Evolutionary conservation across 2,888 invertebrate genomes (phyloP).

Genomic region (Atrina japonica): DNA sequence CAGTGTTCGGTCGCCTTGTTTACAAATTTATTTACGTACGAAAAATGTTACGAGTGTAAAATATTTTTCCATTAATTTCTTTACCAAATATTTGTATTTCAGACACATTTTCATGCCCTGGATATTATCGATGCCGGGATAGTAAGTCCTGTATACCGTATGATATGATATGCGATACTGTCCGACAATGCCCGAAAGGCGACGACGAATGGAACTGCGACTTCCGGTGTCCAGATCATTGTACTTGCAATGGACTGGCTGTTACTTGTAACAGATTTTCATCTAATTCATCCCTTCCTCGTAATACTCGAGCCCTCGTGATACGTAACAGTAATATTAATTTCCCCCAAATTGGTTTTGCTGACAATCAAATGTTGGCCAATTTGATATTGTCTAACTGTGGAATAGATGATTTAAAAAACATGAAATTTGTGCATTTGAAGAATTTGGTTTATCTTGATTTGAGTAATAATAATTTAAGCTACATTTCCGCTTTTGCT

Average conservation of each 20-base stretch:
- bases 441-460: constrained; percentile 30
- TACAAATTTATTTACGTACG: too few relatives aligned
- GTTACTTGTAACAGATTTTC: constrained; percentile 25
- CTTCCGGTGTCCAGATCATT: constrained; percentile 36
- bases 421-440: constrained; percentile 4
- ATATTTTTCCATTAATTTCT: too few relatives aligned
- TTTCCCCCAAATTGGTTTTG: not conserved
- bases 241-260: constrained; percentile 42
- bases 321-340: constrained; percentile 16
- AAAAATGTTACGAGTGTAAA: too few relatives aligned
- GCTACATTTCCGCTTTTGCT: constrained; percentile 9
- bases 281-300: not conserved
- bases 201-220: constrained; percentile 58
- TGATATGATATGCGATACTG: constrained; percentile 49
- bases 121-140: constrained; percentile 40
- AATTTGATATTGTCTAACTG: constrained; percentile 30
- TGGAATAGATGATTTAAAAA: not conserved
- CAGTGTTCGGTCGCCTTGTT: too few relatives aligned
- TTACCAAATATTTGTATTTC: too few relatives aligned
- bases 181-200: constrained; percentile 40
- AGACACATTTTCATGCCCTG: constrained; percentile 29
- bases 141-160: constrained; percentile 40
- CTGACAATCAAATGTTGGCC: constrained; percentile 13
- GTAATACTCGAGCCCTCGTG: constrained; percentile 22
- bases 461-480: constrained; percentile 29